Evolutionary conservation across 2,888 invertebrate species (phyloP).

Genomic region (Parnassius glacialis): DNA sequence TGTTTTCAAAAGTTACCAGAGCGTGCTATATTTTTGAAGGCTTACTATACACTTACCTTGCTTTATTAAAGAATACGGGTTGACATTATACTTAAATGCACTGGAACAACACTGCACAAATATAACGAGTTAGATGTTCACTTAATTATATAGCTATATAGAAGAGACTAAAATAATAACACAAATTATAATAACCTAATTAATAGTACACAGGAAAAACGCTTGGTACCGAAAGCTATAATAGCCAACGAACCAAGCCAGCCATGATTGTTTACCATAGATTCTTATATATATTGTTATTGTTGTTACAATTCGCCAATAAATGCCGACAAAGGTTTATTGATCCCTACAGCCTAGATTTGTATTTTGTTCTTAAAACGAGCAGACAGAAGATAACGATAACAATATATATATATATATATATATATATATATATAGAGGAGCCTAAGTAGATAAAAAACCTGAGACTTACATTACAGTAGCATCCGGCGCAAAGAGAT

Average conservation of each 20-base stretch:
- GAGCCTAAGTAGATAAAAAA: too few species aligned
- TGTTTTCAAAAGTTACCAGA: constrained; percentile 18
- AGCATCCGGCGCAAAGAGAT: too few species aligned
- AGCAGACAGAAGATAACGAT: too few species aligned
- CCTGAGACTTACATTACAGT: too few species aligned
- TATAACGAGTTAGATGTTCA: constrained; percentile 16
- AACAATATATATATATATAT: too few species aligned
- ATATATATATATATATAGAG: too few species aligned
- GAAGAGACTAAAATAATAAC: constrained; percentile 33
- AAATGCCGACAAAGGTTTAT: too few species aligned
- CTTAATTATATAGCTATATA: constrained; percentile 2
- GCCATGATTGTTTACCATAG: constrained; percentile 44
- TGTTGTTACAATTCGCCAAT: too few species aligned
- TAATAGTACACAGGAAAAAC: constrained; percentile 44
- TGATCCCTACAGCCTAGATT: not conserved
- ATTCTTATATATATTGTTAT: constrained; percentile 15
- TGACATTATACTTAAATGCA: constrained; percentile 61
- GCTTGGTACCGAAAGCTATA: constrained; percentile 56
- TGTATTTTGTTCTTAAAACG: not conserved
- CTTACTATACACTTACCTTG: constrained; percentile 57
- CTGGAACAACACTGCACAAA: constrained; percentile 51
- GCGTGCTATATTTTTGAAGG: constrained; percentile 9
- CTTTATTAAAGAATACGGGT: constrained; percentile 47
- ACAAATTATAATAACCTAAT: constrained; percentile 43
- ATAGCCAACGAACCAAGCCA: constrained; percentile 48